These are phyloP conservation scores for Chloroceryle inda DNA, from an alignment of 2,797 vertebrate genomes.

Conservation along the genomic window DNA sequence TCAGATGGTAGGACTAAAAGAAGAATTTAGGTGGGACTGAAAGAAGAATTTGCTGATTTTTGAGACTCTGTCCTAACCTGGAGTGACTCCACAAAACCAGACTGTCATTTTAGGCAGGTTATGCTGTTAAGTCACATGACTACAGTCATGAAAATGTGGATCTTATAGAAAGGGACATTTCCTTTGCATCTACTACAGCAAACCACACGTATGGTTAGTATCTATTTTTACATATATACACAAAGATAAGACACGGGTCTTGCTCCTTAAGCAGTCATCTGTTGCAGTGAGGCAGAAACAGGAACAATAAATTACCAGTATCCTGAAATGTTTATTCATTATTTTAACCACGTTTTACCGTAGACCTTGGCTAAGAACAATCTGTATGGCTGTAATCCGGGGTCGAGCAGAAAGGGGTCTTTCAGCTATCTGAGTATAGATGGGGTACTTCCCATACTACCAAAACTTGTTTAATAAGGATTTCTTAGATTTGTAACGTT, in stretches of 20 bases:
- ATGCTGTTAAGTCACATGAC: background rate
- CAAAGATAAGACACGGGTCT: background rate
- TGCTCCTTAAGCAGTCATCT: background rate
- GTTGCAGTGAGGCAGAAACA: background rate
- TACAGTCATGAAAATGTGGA: background rate
- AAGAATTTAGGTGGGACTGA: background rate
- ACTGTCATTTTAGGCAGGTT: background rate
- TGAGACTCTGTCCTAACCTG: background rate
- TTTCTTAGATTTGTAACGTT: background rate
- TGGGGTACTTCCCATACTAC: background rate
- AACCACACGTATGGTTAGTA: background rate
- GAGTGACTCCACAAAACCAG: background rate
- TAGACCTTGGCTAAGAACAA: background rate
- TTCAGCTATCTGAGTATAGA: background rate
- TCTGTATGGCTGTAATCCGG: background rate
- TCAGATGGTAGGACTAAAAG: background rate
- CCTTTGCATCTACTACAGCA: background rate
- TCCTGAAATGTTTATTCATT: background rate
- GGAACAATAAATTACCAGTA: background rate
- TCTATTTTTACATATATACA: background rate
- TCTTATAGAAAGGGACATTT: background rate
- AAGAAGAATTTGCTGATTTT: background rate
- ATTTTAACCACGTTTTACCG: background rate
- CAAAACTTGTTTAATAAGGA: background rate
- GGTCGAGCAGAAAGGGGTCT: background rate